phyloP scores from a whole-genome alignment of 1,140 invertebrate species.

The Centruroides vittatus region DNA sequence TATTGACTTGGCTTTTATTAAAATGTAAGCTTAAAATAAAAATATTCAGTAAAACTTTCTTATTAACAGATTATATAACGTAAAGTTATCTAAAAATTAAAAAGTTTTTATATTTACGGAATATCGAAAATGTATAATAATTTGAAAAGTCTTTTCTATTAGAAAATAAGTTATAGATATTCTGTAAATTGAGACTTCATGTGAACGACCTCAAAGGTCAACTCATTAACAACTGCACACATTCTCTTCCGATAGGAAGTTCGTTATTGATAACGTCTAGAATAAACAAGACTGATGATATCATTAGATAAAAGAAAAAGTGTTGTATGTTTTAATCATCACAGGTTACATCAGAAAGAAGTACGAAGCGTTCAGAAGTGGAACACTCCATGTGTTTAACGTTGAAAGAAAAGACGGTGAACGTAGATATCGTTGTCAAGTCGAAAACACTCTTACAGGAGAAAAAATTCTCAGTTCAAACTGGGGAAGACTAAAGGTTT shows the following conservation, averaged over 20 bases:
- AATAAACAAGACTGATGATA: not conserved
- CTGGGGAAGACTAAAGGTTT: conserved; percentile 14
- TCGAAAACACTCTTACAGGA: conserved; percentile 12
- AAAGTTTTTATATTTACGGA: no score
- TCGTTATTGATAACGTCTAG: not conserved
- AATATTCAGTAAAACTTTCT: no score
- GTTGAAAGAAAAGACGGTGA: conserved; percentile 9
- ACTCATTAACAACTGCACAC: not conserved
- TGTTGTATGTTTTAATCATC: not conserved
- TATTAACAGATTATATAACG: no score
- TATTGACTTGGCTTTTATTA: no score
- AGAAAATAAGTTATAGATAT: no score
- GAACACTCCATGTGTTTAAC: conserved; percentile 12
- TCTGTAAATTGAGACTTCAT: no score
- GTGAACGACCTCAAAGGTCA: not conserved
- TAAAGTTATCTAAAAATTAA: no score
- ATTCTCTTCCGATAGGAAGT: not conserved
- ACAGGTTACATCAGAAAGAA: conserved; percentile 13
- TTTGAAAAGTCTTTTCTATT: no score
- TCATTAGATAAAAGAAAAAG: not conserved
- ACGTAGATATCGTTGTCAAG: conserved; percentile 15
- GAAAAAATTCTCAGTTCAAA: conserved; percentile 9
- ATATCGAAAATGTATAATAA: no score
- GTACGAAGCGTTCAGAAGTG: conserved; percentile 11
- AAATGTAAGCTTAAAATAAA: no score